A percentile compares a stretch with the other conserved stretches of the same genome.
These are phyloP conservation scores for Apteryx owenii DNA, from an alignment of 2,113 vertebrate species.

Conservation along the genomic window DNA sequence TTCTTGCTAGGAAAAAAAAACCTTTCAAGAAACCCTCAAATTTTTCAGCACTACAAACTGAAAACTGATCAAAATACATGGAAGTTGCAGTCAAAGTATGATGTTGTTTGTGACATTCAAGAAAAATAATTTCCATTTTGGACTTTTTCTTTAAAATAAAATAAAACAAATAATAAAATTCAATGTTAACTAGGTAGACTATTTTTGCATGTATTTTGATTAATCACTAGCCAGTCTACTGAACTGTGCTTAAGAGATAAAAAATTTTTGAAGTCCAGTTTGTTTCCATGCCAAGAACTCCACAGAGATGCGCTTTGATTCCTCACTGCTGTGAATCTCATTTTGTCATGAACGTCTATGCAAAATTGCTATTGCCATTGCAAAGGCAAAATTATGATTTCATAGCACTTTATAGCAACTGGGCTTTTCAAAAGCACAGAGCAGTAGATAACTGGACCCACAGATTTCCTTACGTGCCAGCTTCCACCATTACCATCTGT, in stretches of 20 bases:
- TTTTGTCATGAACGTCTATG: neutral
- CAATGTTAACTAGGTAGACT: neutral
- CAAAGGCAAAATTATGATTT: neutral
- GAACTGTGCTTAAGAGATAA: conserved; percentile 3
- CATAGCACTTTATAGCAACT: neutral
- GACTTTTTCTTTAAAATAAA: neutral
- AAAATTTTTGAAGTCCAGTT: neutral
- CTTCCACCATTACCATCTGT: neutral
- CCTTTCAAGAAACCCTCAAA: neutral
- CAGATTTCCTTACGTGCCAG: neutral
- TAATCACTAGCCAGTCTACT: neutral
- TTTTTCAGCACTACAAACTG: neutral
- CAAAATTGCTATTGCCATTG: neutral
- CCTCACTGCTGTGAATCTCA: neutral
- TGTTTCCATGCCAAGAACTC: neutral
- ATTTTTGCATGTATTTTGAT: neutral
- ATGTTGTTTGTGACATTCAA: neutral
- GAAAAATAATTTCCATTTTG: neutral
- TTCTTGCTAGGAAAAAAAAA: neutral
- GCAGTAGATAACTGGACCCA: neutral
- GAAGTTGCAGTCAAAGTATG: neutral
- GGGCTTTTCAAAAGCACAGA: neutral
- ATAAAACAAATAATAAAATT: neutral
- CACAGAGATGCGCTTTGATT: neutral
- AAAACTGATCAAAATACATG: neutral